phyloP scores from a whole-genome alignment of 2,888 invertebrate species.

The Polyploca ridens region DNA sequence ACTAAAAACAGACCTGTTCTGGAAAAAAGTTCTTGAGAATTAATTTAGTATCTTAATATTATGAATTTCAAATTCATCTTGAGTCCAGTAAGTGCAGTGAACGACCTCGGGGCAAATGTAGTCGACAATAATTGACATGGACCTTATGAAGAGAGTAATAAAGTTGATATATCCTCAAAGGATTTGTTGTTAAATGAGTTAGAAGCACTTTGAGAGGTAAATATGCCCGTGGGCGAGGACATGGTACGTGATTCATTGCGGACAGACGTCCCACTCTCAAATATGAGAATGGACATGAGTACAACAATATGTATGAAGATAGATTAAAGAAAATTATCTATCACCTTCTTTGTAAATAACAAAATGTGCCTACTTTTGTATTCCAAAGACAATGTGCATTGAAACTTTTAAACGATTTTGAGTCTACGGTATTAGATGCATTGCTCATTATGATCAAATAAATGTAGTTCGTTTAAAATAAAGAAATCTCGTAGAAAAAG shows the following conservation, averaged over 20 bases:
- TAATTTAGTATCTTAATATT: conserved; percentile 36
- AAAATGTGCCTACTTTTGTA: too few relatives aligned
- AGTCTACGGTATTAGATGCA: too few relatives aligned
- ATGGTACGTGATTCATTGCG: conserved; percentile 70
- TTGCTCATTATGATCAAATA: not conserved
- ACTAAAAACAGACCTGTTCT: conserved; percentile 3
- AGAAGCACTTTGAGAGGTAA: conserved; percentile 65
- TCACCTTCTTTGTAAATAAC: not conserved
- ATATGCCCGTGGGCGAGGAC: conserved; percentile 72
- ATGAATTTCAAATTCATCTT: conserved; percentile 47
- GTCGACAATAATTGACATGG: conserved; percentile 27
- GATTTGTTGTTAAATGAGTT: conserved; percentile 44
- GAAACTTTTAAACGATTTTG: too few relatives aligned
- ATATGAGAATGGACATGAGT: conserved; percentile 49
- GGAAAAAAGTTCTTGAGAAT: conserved; percentile 17
- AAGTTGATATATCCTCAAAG: conserved; percentile 44
- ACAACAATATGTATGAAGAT: conserved; percentile 50
- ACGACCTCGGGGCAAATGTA: conserved; percentile 55
- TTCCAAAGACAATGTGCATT: not conserved
- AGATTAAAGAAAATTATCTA: conserved; percentile 18
- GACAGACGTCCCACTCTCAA: conserved; percentile 60
- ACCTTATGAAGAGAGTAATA: conserved; percentile 45
- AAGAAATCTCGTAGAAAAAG: conserved; percentile 36
- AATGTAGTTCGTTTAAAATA: not conserved
- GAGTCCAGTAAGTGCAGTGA: conserved; percentile 57